phyloP scores from a whole-genome alignment of 2,888 invertebrate genomes.

The Tipula lateralis region DNA sequence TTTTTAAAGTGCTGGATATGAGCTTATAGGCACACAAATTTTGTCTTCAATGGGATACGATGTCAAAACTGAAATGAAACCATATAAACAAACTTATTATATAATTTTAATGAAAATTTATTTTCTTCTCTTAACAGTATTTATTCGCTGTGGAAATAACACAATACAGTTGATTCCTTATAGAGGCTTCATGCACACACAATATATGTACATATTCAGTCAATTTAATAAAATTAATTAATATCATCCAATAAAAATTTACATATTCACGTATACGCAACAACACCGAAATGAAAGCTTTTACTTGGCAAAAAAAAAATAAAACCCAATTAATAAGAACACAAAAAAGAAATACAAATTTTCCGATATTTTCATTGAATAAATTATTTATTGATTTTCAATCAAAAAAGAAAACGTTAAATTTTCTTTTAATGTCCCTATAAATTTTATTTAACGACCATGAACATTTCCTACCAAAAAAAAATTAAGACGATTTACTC shows the following conservation, averaged over 20 bases:
- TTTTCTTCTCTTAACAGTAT: no score
- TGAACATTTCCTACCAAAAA: background rate
- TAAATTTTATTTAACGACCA: conserved; percentile 6
- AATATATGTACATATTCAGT: background rate
- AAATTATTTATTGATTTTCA: background rate
- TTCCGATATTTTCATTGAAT: background rate
- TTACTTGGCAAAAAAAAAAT: background rate
- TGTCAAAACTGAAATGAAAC: no score
- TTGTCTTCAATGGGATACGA: no score
- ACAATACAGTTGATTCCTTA: no score
- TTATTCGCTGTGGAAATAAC: no score
- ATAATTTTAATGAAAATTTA: no score
- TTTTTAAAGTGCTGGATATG: no score
- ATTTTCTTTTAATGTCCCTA: background rate
- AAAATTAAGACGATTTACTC: background rate
- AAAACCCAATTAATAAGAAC: background rate
- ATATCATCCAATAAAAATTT: background rate
- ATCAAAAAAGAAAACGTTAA: background rate
- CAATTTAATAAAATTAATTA: background rate
- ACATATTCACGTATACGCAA: background rate
- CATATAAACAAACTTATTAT: no score
- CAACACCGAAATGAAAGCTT: background rate
- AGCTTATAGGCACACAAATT: no score
- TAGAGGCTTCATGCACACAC: no score
- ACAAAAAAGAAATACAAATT: background rate